phyloP scores from a whole-genome alignment of 1,140 invertebrate species.

The Globodera rostochiensis region DNA sequence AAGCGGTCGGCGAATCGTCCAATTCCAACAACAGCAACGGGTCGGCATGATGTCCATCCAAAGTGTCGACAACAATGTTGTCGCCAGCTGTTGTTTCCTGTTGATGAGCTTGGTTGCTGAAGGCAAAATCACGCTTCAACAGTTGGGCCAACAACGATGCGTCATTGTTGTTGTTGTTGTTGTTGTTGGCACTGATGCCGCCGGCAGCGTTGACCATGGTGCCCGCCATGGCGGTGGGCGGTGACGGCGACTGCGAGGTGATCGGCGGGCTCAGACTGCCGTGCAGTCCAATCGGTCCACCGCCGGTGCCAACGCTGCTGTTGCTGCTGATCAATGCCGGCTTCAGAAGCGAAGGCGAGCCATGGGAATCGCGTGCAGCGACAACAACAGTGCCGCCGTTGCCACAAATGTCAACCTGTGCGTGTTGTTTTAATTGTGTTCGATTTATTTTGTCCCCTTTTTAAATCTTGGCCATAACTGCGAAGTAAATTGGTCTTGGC shows the following conservation, averaged over 20 bases:
- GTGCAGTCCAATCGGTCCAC: neutral
- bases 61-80: neutral
- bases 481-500: neutral
- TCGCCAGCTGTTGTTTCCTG: neutral
- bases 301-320: neutral
- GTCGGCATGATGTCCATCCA: neutral
- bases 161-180: neutral
- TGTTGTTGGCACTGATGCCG: neutral
- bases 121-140: conserved; percentile 11
- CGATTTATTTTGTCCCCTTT: neutral
- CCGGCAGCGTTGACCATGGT: neutral
- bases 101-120: neutral
- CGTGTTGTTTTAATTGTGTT: neutral
- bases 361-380: neutral
- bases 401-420: conserved; percentile 8
- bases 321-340: neutral
- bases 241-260: conserved; percentile 13
- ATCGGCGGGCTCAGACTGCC: conserved; percentile 9
- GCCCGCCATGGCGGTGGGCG: neutral
- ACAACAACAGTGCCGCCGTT: neutral
- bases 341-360: conserved; percentile 1
- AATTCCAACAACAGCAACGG: conserved; percentile 23
- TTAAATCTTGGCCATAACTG: neutral
- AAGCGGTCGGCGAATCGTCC: conserved; percentile 24
- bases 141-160: neutral